Evolutionary conservation across 2,888 invertebrate genomes (phyloP).

Genomic region (Polia nebulosa): DNA sequence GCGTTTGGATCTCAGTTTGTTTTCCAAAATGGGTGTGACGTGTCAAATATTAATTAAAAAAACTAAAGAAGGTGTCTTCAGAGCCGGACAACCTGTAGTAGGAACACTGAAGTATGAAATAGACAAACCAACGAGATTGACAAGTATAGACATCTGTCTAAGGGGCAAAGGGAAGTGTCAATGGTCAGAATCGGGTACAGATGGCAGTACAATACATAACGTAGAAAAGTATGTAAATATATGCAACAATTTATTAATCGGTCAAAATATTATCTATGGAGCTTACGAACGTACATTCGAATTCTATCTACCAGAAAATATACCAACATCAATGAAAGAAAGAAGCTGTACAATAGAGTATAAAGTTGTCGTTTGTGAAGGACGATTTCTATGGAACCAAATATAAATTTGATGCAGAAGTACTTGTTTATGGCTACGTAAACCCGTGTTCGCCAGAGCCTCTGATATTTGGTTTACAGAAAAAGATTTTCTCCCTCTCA

Average conservation of each 20-base stretch:
- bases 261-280: conserved; percentile 1
- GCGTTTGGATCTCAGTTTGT: not conserved
- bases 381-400: conserved; percentile 28
- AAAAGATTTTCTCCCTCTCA: conserved; percentile 18
- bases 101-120: conserved; percentile 65
- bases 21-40: conserved; percentile 44
- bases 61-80: conserved; percentile 56
- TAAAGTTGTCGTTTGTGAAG: conserved; percentile 34
- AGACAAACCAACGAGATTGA: conserved; percentile 60
- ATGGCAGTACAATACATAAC: no score
- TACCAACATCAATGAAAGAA: conserved; percentile 50
- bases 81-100: conserved; percentile 60
- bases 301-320: conserved; percentile 40
- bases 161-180: not conserved
- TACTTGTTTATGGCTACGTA: conserved; percentile 38
- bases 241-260: conserved; percentile 36
- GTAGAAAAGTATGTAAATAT: conserved; percentile 52
- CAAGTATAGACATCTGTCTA: conserved; percentile 33
- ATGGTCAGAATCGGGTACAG: no score
- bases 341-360: conserved; percentile 43
- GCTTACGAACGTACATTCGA: conserved; percentile 36
- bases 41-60: conserved; percentile 64
- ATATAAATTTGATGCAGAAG: conserved; percentile 32
- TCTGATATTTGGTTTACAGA: conserved; percentile 33
- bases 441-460: conserved; percentile 31